phyloP scores from a whole-genome alignment of 2,888 invertebrate species.

The Adineta ricciae region DNA sequence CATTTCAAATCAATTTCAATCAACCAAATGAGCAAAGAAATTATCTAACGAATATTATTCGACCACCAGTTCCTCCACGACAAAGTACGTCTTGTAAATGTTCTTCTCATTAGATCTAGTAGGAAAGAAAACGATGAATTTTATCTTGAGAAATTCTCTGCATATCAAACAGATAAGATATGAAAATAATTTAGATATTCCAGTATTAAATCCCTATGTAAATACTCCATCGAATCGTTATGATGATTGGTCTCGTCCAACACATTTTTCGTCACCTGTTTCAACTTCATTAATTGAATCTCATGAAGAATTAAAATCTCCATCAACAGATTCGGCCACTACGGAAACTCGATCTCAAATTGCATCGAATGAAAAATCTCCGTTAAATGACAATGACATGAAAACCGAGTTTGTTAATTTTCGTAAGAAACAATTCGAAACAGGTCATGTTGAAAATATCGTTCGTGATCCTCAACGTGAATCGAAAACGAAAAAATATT shows the following conservation, averaged over 20 bases:
- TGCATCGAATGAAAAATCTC: background rate
- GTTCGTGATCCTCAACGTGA: background rate
- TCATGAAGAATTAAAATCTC: slow-evolving; percentile 10
- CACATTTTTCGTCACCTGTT: background rate
- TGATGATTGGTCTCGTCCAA: background rate
- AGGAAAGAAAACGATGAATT: too few relatives aligned
- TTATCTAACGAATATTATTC: background rate
- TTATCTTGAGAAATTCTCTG: background rate
- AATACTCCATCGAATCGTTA: background rate
- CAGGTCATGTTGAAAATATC: background rate
- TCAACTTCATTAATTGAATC: background rate
- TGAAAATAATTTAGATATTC: background rate
- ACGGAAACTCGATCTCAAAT: background rate
- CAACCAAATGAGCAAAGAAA: background rate
- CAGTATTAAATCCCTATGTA: background rate
- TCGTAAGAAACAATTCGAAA: slow-evolving; percentile 19
- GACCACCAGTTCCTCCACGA: background rate
- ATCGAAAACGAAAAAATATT: background rate
- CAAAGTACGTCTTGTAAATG: background rate
- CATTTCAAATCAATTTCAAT: background rate
- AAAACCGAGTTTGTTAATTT: slow-evolving; percentile 22
- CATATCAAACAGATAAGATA: too few relatives aligned
- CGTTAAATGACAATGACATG: background rate
- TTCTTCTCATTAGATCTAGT: too few relatives aligned
- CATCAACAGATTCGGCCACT: background rate